These are phyloP conservation scores for Drosophila mayri DNA, from an alignment of 1,140 invertebrate genomes.

Conservation along the genomic window DNA sequence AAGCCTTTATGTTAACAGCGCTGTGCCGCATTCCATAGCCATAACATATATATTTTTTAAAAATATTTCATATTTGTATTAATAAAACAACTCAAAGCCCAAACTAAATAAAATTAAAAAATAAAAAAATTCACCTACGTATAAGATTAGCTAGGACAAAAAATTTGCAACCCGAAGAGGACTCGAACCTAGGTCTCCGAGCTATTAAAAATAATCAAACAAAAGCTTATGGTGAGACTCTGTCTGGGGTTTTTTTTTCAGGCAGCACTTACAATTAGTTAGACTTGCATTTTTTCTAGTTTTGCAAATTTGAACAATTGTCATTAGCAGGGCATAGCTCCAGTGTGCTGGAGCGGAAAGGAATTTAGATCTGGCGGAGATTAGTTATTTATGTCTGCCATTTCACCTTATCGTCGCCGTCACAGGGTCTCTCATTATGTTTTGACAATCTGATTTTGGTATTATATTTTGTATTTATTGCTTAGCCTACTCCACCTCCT, in stretches of 20 bases:
- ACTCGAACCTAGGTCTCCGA: too few species aligned
- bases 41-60: too few species aligned
- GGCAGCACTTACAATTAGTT: not conserved
- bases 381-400: conserved; percentile 15
- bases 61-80: too few species aligned
- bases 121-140: too few species aligned
- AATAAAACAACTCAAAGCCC: too few species aligned
- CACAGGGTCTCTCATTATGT: not conserved
- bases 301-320: conserved; percentile 37
- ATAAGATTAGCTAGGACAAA: too few species aligned
- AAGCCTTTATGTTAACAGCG: too few species aligned
- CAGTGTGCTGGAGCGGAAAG: conserved; percentile 39
- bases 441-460: conserved; percentile 33
- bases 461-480: conserved; percentile 29
- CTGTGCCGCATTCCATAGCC: too few species aligned
- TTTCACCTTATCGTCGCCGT: conserved; percentile 25
- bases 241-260: conserved; percentile 9
- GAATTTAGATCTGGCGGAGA: conserved; percentile 28
- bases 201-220: conserved; percentile 28
- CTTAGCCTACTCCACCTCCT: not conserved
- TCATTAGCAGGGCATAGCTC: conserved; percentile 21
- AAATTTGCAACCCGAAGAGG: too few species aligned
- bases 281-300: conserved; percentile 6
- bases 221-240: conserved; percentile 17
- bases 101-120: too few species aligned